phyloP scores from a whole-genome alignment of 35 echinoderm and acorn worm genomes.

The Amphiura filiformis region DNA sequence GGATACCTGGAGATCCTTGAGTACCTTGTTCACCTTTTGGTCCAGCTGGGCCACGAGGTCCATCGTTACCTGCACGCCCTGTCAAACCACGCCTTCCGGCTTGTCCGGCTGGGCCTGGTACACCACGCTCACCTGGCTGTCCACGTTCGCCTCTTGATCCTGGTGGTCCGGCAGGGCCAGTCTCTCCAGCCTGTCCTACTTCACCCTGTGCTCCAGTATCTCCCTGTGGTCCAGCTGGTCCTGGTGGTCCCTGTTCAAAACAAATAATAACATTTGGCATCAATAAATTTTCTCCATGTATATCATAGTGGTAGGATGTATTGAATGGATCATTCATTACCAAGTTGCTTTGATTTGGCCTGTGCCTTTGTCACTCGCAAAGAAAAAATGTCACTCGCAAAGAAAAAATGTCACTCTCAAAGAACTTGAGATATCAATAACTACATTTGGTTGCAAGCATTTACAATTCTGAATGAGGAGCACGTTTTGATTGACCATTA shows the following conservation, averaged over 20 bases:
- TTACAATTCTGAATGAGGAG: no score
- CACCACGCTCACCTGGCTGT: slow-evolving; percentile 29
- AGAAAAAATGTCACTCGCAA: no score
- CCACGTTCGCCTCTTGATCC: slow-evolving; percentile 49
- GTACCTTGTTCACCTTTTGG: slow-evolving; percentile 38
- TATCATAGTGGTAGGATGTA: no score
- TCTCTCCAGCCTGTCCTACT: slow-evolving; percentile 31
- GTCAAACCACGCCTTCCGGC: slow-evolving; percentile 31
- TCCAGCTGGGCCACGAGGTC: slow-evolving; percentile 41
- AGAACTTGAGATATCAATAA: no score
- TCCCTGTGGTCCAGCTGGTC: slow-evolving; percentile 37
- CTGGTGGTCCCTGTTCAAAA: slow-evolving; percentile 46
- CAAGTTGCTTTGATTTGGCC: no score
- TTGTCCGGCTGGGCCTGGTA: slow-evolving; percentile 25
- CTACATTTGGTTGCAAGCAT: no score
- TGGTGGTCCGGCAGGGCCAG: slow-evolving; percentile 44
- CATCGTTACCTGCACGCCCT: slow-evolving; percentile 19
- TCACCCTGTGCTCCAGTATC: slow-evolving; percentile 53
- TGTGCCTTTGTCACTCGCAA: no score
- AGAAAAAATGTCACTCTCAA: no score
- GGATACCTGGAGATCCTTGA: slow-evolving; percentile 34
- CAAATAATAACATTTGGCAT: not conserved
- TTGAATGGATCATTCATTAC: not conserved
- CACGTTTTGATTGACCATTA: no score
- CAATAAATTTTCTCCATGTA: no score